These are phyloP conservation scores for Crotalus tigris DNA, from an alignment of 2,113 vertebrate genomes.

Conservation along the genomic window DNA sequence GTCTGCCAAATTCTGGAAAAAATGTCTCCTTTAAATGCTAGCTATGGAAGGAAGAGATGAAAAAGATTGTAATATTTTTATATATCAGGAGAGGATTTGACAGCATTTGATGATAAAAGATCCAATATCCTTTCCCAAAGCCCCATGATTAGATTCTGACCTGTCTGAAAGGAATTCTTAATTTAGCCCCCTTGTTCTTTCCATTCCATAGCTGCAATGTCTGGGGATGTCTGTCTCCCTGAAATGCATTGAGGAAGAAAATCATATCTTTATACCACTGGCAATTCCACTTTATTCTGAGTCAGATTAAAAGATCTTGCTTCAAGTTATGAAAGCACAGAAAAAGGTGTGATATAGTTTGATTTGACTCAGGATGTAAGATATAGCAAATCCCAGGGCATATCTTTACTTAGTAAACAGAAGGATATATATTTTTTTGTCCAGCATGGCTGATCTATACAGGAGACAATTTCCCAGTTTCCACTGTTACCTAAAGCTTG, in stretches of 20 bases:
- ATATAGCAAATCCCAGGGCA: neutral
- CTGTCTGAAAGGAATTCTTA: neutral
- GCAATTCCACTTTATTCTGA: neutral
- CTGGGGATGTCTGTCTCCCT: neutral
- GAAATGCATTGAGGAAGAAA: neutral
- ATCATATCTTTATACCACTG: neutral
- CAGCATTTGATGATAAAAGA: neutral
- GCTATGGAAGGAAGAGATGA: neutral
- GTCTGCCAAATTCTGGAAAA: neutral
- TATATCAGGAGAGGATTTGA: neutral
- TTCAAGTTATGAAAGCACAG: neutral
- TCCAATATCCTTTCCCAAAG: neutral
- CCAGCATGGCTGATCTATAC: neutral
- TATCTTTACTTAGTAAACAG: neutral
- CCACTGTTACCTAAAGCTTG: neutral
- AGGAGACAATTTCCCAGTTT: neutral
- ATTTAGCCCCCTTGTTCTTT: neutral
- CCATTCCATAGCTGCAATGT: neutral
- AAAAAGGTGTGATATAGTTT: neutral
- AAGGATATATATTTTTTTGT: neutral
- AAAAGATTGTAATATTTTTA: neutral
- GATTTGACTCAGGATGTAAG: neutral
- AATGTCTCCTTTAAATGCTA: neutral
- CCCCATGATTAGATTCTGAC: neutral
- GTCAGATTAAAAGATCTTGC: neutral